Conservation (phyloP, 2,797 vertebrate genomes). For the Tangara arthus region DNA sequence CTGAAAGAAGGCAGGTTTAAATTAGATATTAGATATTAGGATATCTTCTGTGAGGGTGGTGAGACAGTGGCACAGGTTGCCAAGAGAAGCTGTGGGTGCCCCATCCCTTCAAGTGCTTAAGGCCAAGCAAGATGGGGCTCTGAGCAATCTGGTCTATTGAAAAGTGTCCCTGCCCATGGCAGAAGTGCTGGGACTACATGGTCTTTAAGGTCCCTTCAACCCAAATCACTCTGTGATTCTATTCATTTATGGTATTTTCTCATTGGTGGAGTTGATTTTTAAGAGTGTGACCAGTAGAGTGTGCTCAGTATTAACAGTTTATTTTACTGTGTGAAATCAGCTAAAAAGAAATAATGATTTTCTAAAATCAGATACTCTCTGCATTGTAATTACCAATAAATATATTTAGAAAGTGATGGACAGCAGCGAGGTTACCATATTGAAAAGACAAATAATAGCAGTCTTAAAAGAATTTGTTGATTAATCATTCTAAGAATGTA, state of each 20-base stretch:
- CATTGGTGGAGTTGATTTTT: neutral
- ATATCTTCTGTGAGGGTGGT: neutral
- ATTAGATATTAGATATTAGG: neutral
- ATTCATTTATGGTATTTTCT: neutral
- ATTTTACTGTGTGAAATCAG: neutral
- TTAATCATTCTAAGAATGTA: neutral
- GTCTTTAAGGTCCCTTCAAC: neutral
- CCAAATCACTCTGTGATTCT: neutral
- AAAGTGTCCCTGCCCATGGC: neutral
- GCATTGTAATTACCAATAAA: neutral
- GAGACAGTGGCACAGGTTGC: neutral
- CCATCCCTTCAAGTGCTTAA: neutral
- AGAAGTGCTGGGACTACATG: neutral
- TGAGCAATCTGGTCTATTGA: neutral
- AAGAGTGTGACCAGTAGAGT: neutral
- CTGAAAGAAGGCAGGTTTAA: neutral
- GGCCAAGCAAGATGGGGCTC: neutral
- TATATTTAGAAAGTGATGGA: neutral
- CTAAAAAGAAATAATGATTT: neutral
- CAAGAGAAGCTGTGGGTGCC: neutral
- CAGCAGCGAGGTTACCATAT: neutral
- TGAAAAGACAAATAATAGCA: neutral
- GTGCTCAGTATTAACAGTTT: neutral
- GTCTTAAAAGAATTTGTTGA: neutral
- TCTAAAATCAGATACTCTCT: neutral